phyloP scores from a whole-genome alignment of 2,888 invertebrate species.

The Cataglyphis albicans region DNA sequence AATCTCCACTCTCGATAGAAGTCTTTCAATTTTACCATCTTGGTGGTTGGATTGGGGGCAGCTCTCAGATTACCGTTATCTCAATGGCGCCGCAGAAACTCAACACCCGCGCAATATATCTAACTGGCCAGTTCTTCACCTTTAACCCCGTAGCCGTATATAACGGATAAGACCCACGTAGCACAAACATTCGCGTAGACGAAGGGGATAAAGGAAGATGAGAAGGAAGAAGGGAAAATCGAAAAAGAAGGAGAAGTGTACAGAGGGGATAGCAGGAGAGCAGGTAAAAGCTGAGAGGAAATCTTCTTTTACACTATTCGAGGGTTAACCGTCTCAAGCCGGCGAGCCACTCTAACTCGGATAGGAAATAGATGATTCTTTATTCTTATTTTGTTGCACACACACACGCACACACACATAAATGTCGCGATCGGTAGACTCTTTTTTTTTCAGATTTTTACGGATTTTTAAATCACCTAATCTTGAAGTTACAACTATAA shows the following conservation, averaged over 20 bases:
- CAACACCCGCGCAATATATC: slow-evolving; percentile 75
- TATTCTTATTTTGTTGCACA: slow-evolving; percentile 44
- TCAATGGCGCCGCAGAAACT: slow-evolving; percentile 71
- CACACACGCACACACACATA: neutral
- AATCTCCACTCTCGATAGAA: slow-evolving; percentile 45
- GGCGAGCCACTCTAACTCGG: slow-evolving; percentile 53
- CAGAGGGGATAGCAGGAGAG: neutral
- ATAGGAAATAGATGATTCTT: slow-evolving; percentile 69
- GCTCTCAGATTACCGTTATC: slow-evolving; percentile 76
- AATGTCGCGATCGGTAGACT: neutral
- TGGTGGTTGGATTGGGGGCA: slow-evolving; percentile 52
- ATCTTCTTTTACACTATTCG: slow-evolving; percentile 72
- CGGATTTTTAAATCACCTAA: slow-evolving; percentile 49
- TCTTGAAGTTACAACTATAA: slow-evolving; percentile 47
- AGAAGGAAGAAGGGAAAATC: neutral
- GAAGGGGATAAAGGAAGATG: slow-evolving; percentile 36
- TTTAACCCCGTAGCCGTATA: slow-evolving; percentile 74
- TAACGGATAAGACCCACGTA: slow-evolving; percentile 64
- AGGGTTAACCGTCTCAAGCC: slow-evolving; percentile 69
- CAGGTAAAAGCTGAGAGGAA: neutral
- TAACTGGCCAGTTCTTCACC: slow-evolving; percentile 73
- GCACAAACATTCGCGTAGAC: slow-evolving; percentile 1
- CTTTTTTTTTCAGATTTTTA: slow-evolving; percentile 55
- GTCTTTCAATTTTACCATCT: slow-evolving; percentile 67
- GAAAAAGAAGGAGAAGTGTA: neutral